phyloP scores from a whole-genome alignment of 2,113 vertebrate species.

The Peromyscus californicus region DNA sequence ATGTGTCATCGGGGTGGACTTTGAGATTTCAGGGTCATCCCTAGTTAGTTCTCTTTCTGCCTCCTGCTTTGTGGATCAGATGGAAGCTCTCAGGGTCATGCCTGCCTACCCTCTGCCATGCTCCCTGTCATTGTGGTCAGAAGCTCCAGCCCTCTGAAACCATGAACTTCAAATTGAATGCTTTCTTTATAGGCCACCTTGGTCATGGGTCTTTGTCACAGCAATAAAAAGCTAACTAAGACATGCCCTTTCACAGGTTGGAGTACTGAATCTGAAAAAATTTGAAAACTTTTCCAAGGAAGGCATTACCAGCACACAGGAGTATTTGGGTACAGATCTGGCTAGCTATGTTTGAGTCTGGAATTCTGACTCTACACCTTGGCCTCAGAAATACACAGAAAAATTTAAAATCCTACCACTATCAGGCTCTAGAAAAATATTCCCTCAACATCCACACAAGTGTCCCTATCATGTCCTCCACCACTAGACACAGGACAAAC shows the following conservation, averaged over 20 bases:
- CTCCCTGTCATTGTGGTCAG: not conserved
- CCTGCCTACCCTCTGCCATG: not conserved
- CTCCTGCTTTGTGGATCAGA: not conserved
- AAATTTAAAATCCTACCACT: not conserved
- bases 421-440: not conserved
- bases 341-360: not conserved
- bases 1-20: not conserved
- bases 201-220: not conserved
- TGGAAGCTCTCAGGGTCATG: not conserved
- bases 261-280: not conserved
- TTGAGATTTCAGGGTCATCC: not conserved
- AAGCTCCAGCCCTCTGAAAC: not conserved
- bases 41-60: not conserved
- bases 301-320: not conserved
- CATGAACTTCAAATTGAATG: not conserved
- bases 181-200: not conserved
- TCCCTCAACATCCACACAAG: not conserved
- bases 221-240: not conserved
- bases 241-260: not conserved
- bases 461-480: not conserved
- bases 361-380: not conserved
- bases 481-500: not conserved
- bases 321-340: not conserved
- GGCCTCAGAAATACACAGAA: not conserved
- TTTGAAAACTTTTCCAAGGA: slow-evolving; percentile 26